Conservation (phyloP, 2,888 invertebrate species). For the Stramonita haemastoma region DNA sequence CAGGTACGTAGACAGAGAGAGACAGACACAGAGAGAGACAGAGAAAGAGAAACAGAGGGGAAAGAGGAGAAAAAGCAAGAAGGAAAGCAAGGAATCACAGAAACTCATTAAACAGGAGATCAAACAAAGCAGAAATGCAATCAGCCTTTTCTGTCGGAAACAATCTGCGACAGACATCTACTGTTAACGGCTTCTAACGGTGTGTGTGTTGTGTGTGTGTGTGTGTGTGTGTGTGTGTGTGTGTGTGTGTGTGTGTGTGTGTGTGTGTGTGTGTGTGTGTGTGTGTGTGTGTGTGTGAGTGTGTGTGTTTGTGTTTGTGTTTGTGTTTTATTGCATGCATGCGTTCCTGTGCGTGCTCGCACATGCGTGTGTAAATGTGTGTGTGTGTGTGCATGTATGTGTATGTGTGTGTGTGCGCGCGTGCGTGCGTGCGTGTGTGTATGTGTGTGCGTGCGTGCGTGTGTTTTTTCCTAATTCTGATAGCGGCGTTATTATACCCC, state of each 20-base stretch:
- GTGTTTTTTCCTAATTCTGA: neutral
- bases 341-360: conserved; percentile 4
- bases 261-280: conserved; percentile 4
- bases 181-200: neutral
- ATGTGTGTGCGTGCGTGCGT: neutral
- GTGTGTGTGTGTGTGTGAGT: conserved; percentile 42
- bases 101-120: neutral
- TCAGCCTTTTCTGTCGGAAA: too few species aligned
- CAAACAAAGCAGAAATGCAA: neutral
- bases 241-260: neutral
- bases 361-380: conserved; percentile 19
- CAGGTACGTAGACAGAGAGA: too few species aligned
- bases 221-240: neutral
- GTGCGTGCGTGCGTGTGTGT: neutral
- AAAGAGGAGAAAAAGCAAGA: too few species aligned
- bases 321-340: conserved; percentile 20
- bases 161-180: neutral
- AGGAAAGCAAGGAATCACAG: neutral
- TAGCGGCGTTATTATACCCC: too few species aligned
- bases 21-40: too few species aligned
- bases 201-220: neutral
- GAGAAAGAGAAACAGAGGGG: too few species aligned
- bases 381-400: neutral
- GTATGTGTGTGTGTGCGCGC: neutral
- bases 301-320: conserved; percentile 24